Evolutionary conservation across 1,140 invertebrate species (phyloP), one percentile per base, ranked within the genome.

Genomic region (Orius insidiosus): DNA sequence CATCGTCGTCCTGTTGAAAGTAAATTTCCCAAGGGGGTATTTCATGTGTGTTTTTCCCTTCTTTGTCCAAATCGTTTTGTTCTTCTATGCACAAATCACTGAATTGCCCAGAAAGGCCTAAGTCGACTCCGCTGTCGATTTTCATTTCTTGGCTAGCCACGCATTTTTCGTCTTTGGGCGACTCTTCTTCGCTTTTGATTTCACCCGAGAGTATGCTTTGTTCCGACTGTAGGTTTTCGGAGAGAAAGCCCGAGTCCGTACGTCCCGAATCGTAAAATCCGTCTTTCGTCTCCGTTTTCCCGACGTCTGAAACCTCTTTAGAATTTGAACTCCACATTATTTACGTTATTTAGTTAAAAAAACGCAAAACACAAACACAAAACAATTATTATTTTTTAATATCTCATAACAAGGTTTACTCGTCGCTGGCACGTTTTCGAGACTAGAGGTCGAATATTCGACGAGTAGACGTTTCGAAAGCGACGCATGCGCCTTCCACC

Each of bases 1-100:
- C 78, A 52, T 79, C 75, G 46, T 76, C 71, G 55, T 79, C 74
- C 53, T 74, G 73, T 48, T 67, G 59, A 55, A 70, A 77, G 47
- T 71, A 74, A 51, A 68, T 58, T 59, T 72, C 61, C 67, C 71
- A 72, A 30, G 64, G 56, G 19, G 54, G 60, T 57, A 38, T 45
- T 48, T 51, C 34, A 3, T 34, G 49, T 51, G 34, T 56, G 53
- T 15, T 48, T 18, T 14, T 44, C 35, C 48, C 47, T 8, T 9
- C 11, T 33, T 15, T 7, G 13, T 16, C 19, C 30, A 9, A 19
- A 5, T 47, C 36, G 36, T 38, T 33, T 31, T 10, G 16, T 32
- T 47, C 35, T 11, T 49, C 36, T 7, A 54, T 50, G 18, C 44
- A 44, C 16, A 45, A 15, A 34, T 37, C 42, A 46, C 50, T 53